Conservation (phyloP, 2,797 vertebrate genomes). For the Halcyon badia region DNA sequence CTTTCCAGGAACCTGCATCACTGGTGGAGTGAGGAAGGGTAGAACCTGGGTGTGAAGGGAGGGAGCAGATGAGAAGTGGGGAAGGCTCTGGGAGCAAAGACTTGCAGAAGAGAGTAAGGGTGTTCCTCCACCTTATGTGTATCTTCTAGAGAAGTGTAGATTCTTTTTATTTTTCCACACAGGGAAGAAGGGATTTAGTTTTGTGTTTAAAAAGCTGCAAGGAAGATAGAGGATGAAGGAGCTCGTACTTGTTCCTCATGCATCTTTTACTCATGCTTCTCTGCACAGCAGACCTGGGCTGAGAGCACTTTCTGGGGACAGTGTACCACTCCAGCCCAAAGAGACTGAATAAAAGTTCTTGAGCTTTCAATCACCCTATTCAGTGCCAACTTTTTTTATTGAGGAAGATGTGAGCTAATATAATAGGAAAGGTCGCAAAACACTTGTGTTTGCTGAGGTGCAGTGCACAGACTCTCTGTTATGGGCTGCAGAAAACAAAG, state of each 20-base stretch:
- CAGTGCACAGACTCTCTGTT: neutral
- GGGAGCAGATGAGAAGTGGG: neutral
- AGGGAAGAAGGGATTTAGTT: neutral
- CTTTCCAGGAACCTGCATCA: accelerated
- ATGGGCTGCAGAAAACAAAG: neutral
- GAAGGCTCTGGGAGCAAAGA: neutral
- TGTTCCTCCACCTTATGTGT: neutral
- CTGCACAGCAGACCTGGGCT: neutral
- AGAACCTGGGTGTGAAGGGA: neutral
- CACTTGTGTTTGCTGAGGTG: neutral
- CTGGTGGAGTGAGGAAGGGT: neutral
- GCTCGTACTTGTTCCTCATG: neutral
- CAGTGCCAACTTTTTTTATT: neutral
- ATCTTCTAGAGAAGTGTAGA: neutral
- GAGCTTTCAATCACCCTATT: neutral
- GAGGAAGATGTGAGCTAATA: neutral
- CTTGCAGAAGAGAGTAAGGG: neutral
- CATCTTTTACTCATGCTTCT: neutral
- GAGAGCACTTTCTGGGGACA: neutral
- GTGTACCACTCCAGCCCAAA: neutral
- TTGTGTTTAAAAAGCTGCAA: neutral
- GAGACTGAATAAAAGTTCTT: neutral
- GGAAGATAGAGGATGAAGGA: neutral
- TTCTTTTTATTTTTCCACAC: neutral
- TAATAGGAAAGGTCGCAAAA: neutral